Evolutionary conservation across 2,113 vertebrate species (phyloP).

Genomic region (Seriola rivoliana): DNA sequence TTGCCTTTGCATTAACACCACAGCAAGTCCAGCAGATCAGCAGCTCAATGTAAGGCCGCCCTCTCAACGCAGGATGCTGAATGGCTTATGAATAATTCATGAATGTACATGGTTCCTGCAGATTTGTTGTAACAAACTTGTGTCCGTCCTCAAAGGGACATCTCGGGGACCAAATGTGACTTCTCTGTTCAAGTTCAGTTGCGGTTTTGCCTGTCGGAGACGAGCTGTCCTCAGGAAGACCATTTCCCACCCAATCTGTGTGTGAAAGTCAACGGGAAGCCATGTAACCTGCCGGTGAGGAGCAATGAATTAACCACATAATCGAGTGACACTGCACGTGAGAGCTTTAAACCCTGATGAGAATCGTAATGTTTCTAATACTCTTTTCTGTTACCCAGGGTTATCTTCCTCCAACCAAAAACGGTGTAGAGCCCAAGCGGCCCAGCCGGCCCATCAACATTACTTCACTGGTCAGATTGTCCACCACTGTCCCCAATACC

Average conservation of each 20-base stretch:
- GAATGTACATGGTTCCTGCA: neutral
- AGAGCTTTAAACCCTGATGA: neutral
- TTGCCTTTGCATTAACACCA: conserved; percentile 97
- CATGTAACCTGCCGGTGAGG: conserved; percentile 95
- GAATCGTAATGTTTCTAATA: neutral
- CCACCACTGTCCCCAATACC: conserved; percentile 97
- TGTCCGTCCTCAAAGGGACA: conserved; percentile 89
- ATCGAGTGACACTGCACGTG: neutral
- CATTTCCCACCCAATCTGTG: conserved; percentile 98
- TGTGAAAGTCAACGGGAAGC: conserved; percentile 99
- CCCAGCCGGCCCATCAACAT: conserved; percentile 99
- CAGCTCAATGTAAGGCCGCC: conserved; percentile 93
- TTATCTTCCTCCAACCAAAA: conserved; percentile 99
- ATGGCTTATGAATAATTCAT: conserved; percentile 31
- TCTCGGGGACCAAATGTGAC: conserved; percentile 99
- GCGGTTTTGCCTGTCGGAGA: conserved; percentile 99
- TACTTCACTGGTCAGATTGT: conserved; percentile 97
- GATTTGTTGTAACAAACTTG: conserved; percentile 22
- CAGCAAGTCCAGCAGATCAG: conserved; percentile 99
- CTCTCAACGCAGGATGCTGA: neutral
- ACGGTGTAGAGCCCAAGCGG: conserved; percentile 99
- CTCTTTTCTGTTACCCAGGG: conserved; percentile 83
- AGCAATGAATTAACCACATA: neutral
- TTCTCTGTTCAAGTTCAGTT: conserved; percentile 99
- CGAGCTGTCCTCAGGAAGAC: conserved; percentile 99